Conservation (phyloP, 2,113 vertebrate genomes). For the Toxostoma redivivum region DNA sequence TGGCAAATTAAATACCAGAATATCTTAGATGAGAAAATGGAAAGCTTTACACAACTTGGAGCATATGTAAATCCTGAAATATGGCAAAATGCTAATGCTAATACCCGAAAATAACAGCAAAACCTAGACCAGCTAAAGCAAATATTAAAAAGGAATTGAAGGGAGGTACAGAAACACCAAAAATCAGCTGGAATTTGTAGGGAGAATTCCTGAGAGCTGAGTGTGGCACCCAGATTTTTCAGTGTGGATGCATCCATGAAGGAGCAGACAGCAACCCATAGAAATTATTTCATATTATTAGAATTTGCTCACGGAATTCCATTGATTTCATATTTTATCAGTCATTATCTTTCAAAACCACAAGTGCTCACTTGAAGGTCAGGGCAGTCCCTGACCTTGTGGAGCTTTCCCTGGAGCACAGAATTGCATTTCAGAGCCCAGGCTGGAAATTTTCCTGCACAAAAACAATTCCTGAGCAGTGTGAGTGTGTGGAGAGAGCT, state of each 20-base stretch:
- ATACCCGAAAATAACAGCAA: neutral
- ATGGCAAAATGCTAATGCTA: neutral
- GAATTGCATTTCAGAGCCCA: neutral
- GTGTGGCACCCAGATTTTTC: neutral
- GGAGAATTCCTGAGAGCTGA: neutral
- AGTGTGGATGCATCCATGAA: neutral
- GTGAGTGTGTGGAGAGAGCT: neutral
- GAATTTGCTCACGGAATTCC: neutral
- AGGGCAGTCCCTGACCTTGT: neutral
- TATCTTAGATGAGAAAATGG: slow-evolving; percentile 27
- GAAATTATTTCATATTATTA: neutral
- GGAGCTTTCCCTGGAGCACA: neutral
- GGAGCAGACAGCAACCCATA: neutral
- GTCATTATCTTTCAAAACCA: neutral
- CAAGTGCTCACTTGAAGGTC: neutral
- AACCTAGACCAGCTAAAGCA: neutral
- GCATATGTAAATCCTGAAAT: neutral
- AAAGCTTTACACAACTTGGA: neutral
- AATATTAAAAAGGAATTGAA: neutral
- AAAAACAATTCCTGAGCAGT: fast-evolving
- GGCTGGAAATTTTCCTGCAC: neutral
- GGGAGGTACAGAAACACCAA: neutral
- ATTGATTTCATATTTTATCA: neutral
- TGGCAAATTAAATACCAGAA: slow-evolving; percentile 48
- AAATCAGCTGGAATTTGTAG: neutral